These are phyloP conservation scores for Rallus crepitans DNA, from an alignment of 2,797 vertebrate species.

Conservation along the genomic window DNA sequence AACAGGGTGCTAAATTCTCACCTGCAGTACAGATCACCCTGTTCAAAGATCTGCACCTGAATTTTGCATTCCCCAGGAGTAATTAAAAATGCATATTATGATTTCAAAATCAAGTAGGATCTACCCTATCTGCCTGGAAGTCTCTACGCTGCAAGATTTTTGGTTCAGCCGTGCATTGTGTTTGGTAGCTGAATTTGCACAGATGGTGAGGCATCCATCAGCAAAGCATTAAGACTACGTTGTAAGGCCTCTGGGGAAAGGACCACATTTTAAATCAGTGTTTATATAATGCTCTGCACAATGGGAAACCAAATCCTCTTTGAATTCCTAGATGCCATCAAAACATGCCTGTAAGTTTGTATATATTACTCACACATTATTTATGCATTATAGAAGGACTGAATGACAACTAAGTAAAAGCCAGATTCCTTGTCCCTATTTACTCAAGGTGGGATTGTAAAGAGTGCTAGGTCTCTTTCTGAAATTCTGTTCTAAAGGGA, in stretches of 20 bases:
- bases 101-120: not conserved
- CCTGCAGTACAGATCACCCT: not conserved
- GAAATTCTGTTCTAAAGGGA: not conserved
- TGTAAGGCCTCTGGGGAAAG: not conserved
- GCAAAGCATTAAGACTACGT: not conserved
- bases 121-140: not conserved
- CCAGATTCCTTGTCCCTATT: not conserved
- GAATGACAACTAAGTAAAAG: not conserved
- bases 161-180: not conserved
- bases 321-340: not conserved
- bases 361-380: not conserved
- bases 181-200: not conserved
- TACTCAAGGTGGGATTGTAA: not conserved
- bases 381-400: not conserved
- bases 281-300: not conserved
- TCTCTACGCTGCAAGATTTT: not conserved
- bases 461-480: not conserved
- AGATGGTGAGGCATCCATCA: not conserved
- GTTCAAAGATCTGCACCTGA: not conserved
- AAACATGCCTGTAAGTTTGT: not conserved
- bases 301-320: not conserved
- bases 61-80: not conserved
- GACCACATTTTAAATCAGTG: not conserved
- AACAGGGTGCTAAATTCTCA: not conserved
- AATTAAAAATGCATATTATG: not conserved